Conservation (phyloP, 2,113 vertebrate species). For the Corydoras maculifer region DNA sequence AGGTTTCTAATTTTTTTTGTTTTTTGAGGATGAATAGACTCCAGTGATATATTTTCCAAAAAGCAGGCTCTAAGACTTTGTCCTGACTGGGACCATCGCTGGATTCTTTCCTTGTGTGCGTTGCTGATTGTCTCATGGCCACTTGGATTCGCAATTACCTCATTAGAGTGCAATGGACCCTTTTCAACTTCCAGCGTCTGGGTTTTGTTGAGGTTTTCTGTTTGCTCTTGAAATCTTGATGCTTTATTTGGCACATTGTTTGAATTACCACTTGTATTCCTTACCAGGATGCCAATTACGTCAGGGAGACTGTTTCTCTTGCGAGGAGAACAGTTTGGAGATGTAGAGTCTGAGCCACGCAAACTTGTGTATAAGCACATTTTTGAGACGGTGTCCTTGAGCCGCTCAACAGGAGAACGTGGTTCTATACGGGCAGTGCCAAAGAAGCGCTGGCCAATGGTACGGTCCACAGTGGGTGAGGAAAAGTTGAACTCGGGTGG, state of each 20-base stretch:
- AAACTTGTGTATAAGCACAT: slow-evolving; percentile 75
- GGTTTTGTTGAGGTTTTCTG: too few species aligned
- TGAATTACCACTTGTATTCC: slow-evolving; percentile 34
- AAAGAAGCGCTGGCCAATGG: slow-evolving; percentile 53
- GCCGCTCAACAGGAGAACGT: slow-evolving; percentile 69
- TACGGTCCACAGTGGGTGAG: slow-evolving; percentile 51
- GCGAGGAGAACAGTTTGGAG: slow-evolving; percentile 53
- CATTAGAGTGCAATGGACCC: too few species aligned
- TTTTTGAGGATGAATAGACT: neutral
- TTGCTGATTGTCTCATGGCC: slow-evolving; percentile 6
- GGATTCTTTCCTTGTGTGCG: neutral
- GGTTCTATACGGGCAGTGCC: slow-evolving; percentile 54
- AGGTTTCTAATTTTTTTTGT: neutral
- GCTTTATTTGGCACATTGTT: neutral
- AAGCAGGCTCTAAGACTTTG: neutral
- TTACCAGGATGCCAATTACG: slow-evolving; percentile 60
- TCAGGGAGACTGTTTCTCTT: slow-evolving; percentile 58
- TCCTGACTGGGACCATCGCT: slow-evolving; percentile 17
- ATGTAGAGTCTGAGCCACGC: slow-evolving; percentile 45
- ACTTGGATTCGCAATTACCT: neutral
- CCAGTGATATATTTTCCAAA: neutral
- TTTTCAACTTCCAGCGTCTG: too few species aligned
- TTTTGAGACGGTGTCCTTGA: slow-evolving; percentile 77
- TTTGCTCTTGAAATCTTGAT: too few species aligned
- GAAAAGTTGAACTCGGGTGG: slow-evolving; percentile 65